Evolutionary conservation across 2,797 vertebrate species (phyloP), one percentile per base, ranked within the genome.

Genomic region (Synanceia verrucosa): DNA sequence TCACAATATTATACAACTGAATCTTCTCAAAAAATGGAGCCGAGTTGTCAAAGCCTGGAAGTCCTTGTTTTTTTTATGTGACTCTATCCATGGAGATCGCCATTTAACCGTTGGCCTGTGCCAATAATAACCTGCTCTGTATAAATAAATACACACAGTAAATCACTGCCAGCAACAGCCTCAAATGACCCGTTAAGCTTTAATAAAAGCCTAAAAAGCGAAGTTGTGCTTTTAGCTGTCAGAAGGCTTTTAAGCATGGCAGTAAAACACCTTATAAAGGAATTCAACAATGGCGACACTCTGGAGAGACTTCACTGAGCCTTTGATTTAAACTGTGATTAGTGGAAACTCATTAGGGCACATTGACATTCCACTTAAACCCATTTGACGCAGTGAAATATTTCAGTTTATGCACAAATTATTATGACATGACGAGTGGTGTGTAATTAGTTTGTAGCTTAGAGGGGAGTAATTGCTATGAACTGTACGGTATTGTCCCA

Each of bases 91-190:
- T 51, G 64, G 57, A 82, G 79, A 77, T 77, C 65, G 72, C 67
- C 75, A 63, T 87, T 80, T 82, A 81, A 70, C 65, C 48, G 1
- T 21, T 34, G 59, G 70, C 52, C 55, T n/a, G 68, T 13, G 88
- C 88, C 84, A 88, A 59, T 76, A 80, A 88, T 89, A 90, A 82
- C 77, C 70, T 84, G 59, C 78, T 31, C 73, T 23, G 70, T 81
- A 81, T 76, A 82, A 90, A 89, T 87, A 85, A 88, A 90, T 78
- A 78, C 63, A 63, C 50, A 51, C 65, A 47, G 66, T 86, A 75
- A 82, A 89, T 88, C 84, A 83, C 67, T 70, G 82, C 85, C 87
- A 67, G 79, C 65, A 73, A 70, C 65, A 60, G 78, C 83, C 83
- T 82, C 63, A 75, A 83, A 79, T 73, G 79, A 85, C 64, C 84